A percentile compares a stretch with the other conserved stretches of the same genome.
Evolutionary conservation across 1,140 invertebrate genomes (phyloP).

Genomic region (Camponotus vicinus): DNA sequence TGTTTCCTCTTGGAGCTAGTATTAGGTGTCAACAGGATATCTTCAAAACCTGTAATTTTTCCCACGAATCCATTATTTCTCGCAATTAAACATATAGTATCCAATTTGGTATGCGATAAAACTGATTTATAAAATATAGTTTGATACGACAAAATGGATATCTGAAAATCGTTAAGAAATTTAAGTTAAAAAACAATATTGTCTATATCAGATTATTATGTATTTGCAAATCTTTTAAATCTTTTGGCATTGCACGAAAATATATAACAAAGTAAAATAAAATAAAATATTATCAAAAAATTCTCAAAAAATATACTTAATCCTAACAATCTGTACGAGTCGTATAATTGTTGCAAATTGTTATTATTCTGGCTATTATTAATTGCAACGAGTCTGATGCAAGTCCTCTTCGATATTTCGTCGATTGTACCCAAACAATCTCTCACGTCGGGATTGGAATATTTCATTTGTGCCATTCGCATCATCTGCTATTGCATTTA

Average conservation of each 20-base stretch:
- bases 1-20: constrained; percentile 71
- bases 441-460: no score
- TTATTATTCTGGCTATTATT: constrained; percentile 73
- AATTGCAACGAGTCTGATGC: no score
- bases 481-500: no score
- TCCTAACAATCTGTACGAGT: no score
- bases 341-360: no score
- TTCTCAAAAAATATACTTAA: neutral
- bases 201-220: neutral
- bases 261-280: neutral
- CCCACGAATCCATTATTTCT: constrained; percentile 89
- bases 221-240: neutral
- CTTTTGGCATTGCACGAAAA: no score
- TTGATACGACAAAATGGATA: constrained; percentile 95
- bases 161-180: constrained; percentile 83
- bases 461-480: no score
- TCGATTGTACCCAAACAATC: no score
- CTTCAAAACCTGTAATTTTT: constrained; percentile 97
- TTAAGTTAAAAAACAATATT: neutral
- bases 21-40: constrained; percentile 85
- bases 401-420: no score
- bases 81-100: constrained; percentile 92
- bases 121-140: constrained; percentile 92
- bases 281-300: neutral
- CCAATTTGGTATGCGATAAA: constrained; percentile 95